Evolutionary conservation across 2,113 vertebrate genomes (phyloP).

Genomic region (Syrrhaptes paradoxus): DNA sequence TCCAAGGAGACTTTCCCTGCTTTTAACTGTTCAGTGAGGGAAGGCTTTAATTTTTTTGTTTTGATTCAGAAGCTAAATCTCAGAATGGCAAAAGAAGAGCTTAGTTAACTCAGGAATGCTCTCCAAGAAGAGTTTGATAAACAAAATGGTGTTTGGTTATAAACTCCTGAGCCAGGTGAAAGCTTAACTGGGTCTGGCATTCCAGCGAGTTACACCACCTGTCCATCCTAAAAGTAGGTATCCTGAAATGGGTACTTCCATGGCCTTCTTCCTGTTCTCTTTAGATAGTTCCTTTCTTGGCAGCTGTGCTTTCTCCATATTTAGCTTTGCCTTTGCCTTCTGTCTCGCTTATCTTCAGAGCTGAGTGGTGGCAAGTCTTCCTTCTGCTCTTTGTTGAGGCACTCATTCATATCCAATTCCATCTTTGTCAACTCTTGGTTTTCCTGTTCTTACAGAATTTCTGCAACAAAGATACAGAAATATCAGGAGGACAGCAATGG

Average conservation of each 20-base stretch:
- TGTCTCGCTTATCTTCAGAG: neutral
- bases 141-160: neutral
- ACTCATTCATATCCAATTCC: neutral
- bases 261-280: neutral
- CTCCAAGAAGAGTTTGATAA: neutral
- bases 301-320: conserved; percentile 18
- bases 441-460: neutral
- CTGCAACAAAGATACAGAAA: neutral
- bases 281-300: neutral
- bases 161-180: neutral
- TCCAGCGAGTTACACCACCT: conserved; percentile 16
- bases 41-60: neutral
- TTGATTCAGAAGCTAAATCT: neutral
- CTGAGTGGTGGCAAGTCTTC: neutral
- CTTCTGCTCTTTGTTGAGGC: neutral
- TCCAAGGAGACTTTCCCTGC: too few species aligned
- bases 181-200: neutral
- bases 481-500: neutral
- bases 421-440: neutral
- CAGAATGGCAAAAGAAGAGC: neutral
- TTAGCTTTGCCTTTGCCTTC: neutral
- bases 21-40: neutral
- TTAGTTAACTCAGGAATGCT: neutral
- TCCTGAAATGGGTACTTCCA: conserved; percentile 6
- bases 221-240: neutral